A percentile compares a stretch with the other conserved stretches of the same genome.
These are phyloP conservation scores for Pandion haliaetus DNA, from an alignment of 2,113 vertebrate genomes.

Conservation along the genomic window DNA sequence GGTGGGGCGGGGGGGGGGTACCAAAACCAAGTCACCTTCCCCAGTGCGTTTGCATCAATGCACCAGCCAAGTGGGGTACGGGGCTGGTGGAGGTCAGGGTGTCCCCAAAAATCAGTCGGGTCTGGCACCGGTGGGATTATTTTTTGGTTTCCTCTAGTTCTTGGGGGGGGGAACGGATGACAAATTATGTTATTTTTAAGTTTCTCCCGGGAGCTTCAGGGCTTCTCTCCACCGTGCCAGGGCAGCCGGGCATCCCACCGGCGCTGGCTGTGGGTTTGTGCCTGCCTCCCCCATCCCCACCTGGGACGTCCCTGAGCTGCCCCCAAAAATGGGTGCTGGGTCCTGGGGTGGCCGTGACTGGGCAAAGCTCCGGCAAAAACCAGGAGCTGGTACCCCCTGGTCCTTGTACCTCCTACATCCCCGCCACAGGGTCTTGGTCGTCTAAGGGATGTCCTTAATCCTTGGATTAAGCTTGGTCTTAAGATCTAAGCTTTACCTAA, in stretches of 20 bases:
- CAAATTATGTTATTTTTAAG: not conserved
- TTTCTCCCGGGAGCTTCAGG: not conserved
- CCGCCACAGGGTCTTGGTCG: rapidly evolving
- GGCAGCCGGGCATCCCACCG: not conserved
- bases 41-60: rapidly evolving
- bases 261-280: not conserved
- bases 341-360: not conserved
- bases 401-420: not conserved
- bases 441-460: not conserved
- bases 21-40: rapidly evolving
- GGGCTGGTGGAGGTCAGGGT: not conserved
- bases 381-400: not conserved
- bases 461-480: not conserved
- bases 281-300: not conserved
- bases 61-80: rapidly evolving
- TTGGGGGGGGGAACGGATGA: no score
- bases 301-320: not conserved
- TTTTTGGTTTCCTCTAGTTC: not conserved
- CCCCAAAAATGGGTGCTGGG: not conserved
- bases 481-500: not conserved
- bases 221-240: not conserved
- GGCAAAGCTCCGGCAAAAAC: not conserved
- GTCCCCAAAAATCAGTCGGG: not conserved
- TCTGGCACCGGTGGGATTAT: not conserved
- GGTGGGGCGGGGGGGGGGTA: not conserved